A percentile compares a stretch with the other conserved stretches of the same genome.
These are phyloP conservation scores for Callionymus lyra DNA, from an alignment of 2,113 vertebrate genomes.

Conservation along the genomic window DNA sequence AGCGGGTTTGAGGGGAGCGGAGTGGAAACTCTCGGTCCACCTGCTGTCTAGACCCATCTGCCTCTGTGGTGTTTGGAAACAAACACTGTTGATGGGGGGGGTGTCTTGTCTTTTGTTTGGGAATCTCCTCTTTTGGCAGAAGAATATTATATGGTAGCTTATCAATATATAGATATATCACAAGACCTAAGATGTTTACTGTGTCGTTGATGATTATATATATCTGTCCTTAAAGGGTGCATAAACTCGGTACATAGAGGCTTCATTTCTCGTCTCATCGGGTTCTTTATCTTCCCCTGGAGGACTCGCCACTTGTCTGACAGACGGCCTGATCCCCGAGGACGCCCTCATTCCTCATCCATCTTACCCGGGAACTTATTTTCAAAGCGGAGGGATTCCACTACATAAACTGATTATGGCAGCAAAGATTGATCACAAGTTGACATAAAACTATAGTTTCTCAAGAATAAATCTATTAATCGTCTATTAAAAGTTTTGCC, in stretches of 20 bases:
- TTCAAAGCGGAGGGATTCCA: constrained; percentile 29
- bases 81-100: constrained; percentile 3
- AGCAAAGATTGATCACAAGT: no score
- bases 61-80: constrained; percentile 16
- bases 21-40: constrained; percentile 25
- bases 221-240: constrained; percentile 11
- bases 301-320: constrained; percentile 45
- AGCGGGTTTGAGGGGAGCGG: constrained; percentile 24
- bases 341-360: constrained; percentile 25
- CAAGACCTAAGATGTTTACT: no score
- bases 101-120: background rate
- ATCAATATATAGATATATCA: no score
- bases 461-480: no score
- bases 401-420: constrained; percentile 6
- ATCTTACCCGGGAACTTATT: constrained; percentile 20
- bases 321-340: constrained; percentile 37
- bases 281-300: constrained; percentile 31
- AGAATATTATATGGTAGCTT: no score
- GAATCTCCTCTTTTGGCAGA: no score
- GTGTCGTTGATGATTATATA: no score
- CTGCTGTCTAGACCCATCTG: constrained; percentile 23
- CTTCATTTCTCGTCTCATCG: constrained; percentile 23
- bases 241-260: constrained; percentile 15
- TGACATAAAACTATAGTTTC: no score
- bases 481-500: no score